These are phyloP conservation scores for Stercorarius parasiticus DNA, from an alignment of 2,113 vertebrate genomes.

Conservation along the genomic window DNA sequence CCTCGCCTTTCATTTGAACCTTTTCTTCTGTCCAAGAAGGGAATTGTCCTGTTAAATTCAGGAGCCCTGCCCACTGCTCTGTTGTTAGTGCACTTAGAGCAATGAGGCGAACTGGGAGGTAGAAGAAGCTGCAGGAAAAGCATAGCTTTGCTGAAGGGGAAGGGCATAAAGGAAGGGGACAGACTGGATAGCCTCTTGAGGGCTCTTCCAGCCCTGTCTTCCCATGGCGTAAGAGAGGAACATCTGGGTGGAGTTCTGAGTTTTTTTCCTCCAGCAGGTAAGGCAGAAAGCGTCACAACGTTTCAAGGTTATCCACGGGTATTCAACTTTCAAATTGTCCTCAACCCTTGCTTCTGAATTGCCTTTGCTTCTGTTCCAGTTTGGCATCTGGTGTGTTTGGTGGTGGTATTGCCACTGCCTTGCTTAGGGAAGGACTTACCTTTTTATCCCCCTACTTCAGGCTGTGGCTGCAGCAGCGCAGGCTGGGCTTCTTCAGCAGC, in stretches of 20 bases:
- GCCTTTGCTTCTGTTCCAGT: background rate
- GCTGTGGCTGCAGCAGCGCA: constrained; percentile 83
- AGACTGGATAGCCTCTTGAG: background rate
- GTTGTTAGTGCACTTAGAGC: background rate
- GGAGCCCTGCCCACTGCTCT: background rate
- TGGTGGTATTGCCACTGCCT: background rate
- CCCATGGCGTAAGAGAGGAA: background rate
- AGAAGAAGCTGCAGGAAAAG: background rate
- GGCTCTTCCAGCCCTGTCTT: background rate
- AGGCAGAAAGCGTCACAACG: background rate
- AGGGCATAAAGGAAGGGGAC: background rate
- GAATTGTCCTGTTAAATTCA: background rate
- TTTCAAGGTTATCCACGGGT: background rate
- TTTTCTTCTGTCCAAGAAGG: background rate
- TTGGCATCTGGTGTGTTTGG: background rate
- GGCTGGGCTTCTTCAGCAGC: constrained; percentile 87
- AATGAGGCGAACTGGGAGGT: background rate
- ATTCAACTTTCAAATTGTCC: background rate
- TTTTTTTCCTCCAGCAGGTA: background rate
- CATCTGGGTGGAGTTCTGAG: background rate
- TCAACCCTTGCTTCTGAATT: background rate
- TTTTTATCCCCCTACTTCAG: constrained; percentile 53
- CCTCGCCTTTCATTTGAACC: background rate
- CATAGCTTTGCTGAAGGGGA: background rate
- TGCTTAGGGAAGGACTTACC: background rate